phyloP scores from a whole-genome alignment of 2,797 vertebrate species.

The Triplophysa yarkandensis region DNA sequence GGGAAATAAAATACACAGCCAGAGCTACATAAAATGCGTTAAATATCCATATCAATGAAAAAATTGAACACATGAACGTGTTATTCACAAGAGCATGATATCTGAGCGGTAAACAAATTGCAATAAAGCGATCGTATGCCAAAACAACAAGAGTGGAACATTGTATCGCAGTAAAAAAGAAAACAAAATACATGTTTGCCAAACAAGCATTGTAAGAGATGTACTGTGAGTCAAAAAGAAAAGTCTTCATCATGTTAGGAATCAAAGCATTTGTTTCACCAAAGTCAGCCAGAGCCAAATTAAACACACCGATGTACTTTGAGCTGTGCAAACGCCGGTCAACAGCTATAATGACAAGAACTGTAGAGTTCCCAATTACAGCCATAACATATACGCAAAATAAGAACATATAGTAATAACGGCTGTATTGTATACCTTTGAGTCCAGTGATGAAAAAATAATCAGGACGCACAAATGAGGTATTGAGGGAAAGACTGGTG shows the following conservation, averaged over 20 bases:
- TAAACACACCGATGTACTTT: constrained; percentile 56
- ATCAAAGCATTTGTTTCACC: constrained; percentile 54
- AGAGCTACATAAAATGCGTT: background rate
- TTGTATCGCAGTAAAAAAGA: constrained; percentile 49
- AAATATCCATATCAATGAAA: background rate
- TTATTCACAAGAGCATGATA: background rate
- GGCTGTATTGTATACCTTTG: constrained; percentile 25
- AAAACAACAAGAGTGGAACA: constrained; percentile 40
- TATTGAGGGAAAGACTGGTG: constrained; percentile 19
- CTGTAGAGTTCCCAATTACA: constrained; percentile 51
- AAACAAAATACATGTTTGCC: constrained; percentile 57
- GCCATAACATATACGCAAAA: constrained; percentile 43
- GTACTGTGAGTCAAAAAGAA: constrained; percentile 53
- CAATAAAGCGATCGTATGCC: background rate
- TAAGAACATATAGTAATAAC: constrained; percentile 51
- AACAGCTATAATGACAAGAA: constrained; percentile 51
- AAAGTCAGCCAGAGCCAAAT: constrained; percentile 54
- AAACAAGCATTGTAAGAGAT: constrained; percentile 54
- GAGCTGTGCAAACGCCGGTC: constrained; percentile 50
- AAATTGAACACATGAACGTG: background rate
- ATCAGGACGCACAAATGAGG: constrained; percentile 44
- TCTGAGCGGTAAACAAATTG: constrained; percentile 7
- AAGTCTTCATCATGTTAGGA: constrained; percentile 54
- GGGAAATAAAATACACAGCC: constrained; percentile 23
- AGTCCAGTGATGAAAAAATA: constrained; percentile 56